Evolutionary conservation across 2,113 vertebrate species (phyloP).

Genomic region (Ctenomys sociabilis): DNA sequence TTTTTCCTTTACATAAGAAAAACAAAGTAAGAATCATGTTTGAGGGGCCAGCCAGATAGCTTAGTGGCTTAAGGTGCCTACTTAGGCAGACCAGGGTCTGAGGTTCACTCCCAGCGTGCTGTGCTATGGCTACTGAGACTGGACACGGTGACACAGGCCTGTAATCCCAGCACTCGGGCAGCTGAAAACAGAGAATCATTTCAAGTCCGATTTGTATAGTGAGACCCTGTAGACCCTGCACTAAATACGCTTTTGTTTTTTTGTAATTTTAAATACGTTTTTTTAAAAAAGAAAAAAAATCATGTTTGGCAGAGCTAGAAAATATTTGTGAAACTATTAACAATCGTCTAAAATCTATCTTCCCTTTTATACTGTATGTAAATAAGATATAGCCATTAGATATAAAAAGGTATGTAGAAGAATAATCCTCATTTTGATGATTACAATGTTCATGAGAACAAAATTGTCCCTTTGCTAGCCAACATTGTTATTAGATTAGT

Average conservation of each 20-base stretch:
- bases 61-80: too few species aligned
- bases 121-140: too few species aligned
- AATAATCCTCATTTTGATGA: background rate
- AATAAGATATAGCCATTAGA: background rate
- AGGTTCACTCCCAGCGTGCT: too few species aligned
- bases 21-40: background rate
- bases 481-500: background rate
- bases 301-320: background rate
- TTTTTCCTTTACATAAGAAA: conserved; percentile 26
- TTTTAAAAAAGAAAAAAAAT: background rate
- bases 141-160: too few species aligned
- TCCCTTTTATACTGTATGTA: background rate
- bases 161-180: too few species aligned
- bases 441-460: conserved; percentile 24
- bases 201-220: too few species aligned
- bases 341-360: background rate
- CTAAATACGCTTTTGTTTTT: too few species aligned
- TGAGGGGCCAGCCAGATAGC: too few species aligned
- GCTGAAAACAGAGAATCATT: too few species aligned
- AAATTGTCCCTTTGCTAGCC: background rate
- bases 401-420: background rate
- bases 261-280: too few species aligned
- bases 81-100: too few species aligned
- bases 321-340: background rate
- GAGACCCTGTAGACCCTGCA: too few species aligned